These are phyloP conservation scores for Channa maculata DNA, from an alignment of 2,113 vertebrate genomes.

Conservation along the genomic window DNA sequence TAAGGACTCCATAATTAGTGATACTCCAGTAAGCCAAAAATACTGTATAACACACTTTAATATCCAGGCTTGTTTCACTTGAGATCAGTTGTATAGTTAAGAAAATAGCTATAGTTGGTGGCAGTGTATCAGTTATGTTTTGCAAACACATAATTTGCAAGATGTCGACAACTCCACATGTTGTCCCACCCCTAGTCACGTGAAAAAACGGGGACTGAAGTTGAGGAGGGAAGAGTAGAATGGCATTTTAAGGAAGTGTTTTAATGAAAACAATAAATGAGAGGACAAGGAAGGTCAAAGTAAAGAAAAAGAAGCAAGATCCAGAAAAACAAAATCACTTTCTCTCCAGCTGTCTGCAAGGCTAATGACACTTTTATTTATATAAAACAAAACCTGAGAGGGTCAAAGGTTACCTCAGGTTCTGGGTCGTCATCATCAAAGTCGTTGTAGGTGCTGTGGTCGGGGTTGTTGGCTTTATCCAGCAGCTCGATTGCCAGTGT, in stretches of 20 bases:
- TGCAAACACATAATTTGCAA: no score
- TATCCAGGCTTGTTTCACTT: no score
- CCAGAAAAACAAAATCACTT: constrained; percentile 27
- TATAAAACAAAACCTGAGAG: background rate
- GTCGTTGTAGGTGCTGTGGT: constrained; percentile 94
- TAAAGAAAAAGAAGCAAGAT: constrained; percentile 17
- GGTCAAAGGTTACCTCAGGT: constrained; percentile 82
- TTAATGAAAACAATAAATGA: constrained; percentile 29
- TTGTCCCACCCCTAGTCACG: no score
- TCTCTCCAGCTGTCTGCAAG: background rate
- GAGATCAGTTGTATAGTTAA: no score
- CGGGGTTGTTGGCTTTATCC: constrained; percentile 97
- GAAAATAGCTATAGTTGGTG: no score
- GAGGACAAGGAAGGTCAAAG: constrained; percentile 27
- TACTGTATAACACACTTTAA: no score
- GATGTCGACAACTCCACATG: no score
- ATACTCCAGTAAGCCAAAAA: no score
- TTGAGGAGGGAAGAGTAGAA: constrained; percentile 14
- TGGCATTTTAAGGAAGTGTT: background rate
- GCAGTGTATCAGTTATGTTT: no score
- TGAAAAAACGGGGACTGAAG: background rate
- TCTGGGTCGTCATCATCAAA: constrained; percentile 98
- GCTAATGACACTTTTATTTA: background rate
- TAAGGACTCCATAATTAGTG: no score
- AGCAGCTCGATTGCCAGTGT: constrained; percentile 96